Percentiles rank a stretch among this genome's conserved stretches.
These are phyloP conservation scores for Amazona vittata DNA, from an alignment of 2,113 vertebrate genomes.

Conservation along the genomic window DNA sequence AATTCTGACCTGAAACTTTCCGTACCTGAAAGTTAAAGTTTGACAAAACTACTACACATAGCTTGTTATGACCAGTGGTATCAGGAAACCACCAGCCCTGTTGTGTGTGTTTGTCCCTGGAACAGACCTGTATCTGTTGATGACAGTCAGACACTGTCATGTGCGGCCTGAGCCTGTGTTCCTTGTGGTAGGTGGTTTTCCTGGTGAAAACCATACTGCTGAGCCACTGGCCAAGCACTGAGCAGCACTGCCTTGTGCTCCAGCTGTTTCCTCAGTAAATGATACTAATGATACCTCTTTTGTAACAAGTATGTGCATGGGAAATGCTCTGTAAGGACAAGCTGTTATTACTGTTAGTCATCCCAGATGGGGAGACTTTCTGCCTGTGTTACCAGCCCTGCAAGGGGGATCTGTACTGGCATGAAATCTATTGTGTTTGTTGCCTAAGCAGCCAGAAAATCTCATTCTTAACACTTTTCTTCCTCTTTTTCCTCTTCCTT, in stretches of 20 bases:
- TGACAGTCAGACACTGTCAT: background rate
- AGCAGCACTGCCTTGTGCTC: background rate
- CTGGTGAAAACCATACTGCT: background rate
- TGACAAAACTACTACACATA: background rate
- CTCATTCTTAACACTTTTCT: background rate
- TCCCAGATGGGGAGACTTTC: background rate
- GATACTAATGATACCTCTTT: background rate
- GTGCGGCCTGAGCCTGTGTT: background rate
- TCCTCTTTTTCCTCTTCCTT: background rate
- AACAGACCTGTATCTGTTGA: fast-evolving
- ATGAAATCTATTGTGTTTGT: background rate
- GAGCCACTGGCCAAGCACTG: background rate
- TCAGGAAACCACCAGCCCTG: background rate
- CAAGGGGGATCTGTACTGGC: background rate
- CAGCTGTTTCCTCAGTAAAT: background rate
- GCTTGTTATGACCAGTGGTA: background rate
- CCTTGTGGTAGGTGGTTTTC: background rate
- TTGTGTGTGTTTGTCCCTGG: background rate
- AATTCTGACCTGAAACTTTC: background rate
- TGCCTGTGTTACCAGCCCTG: background rate
- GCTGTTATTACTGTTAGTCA: background rate
- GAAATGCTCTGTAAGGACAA: background rate
- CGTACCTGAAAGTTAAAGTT: background rate
- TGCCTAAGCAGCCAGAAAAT: conserved; percentile 21
- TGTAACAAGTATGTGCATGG: background rate